Conservation (phyloP, 2,113 vertebrate species). For the Pteronura brasiliensis region DNA sequence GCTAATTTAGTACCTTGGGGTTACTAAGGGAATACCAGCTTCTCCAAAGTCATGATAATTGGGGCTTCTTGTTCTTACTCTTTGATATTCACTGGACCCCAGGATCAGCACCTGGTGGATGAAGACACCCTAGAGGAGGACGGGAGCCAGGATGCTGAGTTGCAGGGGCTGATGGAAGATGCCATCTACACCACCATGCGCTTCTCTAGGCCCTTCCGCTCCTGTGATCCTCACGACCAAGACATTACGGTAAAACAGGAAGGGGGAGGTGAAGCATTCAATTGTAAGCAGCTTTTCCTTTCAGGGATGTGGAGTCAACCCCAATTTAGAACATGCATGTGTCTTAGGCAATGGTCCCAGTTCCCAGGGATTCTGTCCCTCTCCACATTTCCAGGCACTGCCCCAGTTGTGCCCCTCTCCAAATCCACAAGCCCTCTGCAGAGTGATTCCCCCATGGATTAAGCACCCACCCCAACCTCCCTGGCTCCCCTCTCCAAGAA, state of each 20-base stretch:
- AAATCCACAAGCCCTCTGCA: not conserved
- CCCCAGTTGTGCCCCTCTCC: no score
- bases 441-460: not conserved
- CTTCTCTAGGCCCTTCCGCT: conserved; percentile 78
- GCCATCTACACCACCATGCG: conserved; percentile 80
- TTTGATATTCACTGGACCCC: not conserved
- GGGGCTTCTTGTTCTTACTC: not conserved
- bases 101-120: conserved; percentile 82
- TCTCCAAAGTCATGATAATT: not conserved
- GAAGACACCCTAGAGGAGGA: conserved; percentile 80
- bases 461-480: not conserved
- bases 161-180: conserved; percentile 80
- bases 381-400: not conserved
- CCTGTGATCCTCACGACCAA: conserved; percentile 83
- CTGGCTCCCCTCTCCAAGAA: not conserved
- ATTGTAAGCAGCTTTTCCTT: not conserved
- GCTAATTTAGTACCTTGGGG: not conserved
- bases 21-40: not conserved
- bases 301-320: not conserved
- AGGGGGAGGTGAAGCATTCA: no score
- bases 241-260: conserved; percentile 81
- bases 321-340: not conserved
- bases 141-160: conserved; percentile 83
- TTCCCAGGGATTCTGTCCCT: not conserved
- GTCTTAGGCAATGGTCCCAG: not conserved